Evolutionary conservation across 2,797 vertebrate species (phyloP).

Genomic region (Ispidina picta): DNA sequence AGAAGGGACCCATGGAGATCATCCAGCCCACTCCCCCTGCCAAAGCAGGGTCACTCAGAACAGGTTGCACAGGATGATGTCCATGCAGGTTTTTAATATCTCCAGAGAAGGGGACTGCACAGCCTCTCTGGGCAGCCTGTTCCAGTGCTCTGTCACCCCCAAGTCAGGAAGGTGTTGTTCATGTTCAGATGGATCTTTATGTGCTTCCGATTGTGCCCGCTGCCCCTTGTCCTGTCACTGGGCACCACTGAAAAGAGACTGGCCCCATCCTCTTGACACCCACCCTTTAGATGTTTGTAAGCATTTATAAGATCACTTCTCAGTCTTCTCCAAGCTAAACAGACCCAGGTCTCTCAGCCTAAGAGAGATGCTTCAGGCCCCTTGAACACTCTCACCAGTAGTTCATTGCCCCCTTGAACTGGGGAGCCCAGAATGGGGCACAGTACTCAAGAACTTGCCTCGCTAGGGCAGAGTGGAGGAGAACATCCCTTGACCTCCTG

Average conservation of each 20-base stretch:
- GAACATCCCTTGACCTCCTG: not conserved
- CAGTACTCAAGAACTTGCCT: not conserved
- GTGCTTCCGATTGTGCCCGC: not conserved
- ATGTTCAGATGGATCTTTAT: not conserved
- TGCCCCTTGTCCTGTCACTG: not conserved
- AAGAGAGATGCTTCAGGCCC: not conserved
- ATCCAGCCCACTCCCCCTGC: too few species aligned
- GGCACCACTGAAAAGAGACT: not conserved
- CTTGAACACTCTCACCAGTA: not conserved
- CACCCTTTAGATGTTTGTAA: not conserved
- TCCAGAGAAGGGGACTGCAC: not conserved
- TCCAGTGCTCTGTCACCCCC: not conserved
- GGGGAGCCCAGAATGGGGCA: not conserved
- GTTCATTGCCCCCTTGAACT: not conserved
- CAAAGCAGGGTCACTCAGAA: not conserved
- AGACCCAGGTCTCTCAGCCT: not conserved
- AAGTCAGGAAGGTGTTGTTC: not conserved
- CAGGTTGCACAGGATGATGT: not conserved
- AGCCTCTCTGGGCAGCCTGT: not conserved
- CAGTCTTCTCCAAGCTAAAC: not conserved
- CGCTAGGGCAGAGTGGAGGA: not conserved
- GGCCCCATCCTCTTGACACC: not conserved
- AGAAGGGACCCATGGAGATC: not conserved
- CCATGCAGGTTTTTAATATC: not conserved
- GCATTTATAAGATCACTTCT: not conserved